A percentile compares a stretch with the other conserved stretches of the same genome.
Evolutionary conservation across 2,113 vertebrate genomes (phyloP).

Genomic region (Hassar affinis): DNA sequence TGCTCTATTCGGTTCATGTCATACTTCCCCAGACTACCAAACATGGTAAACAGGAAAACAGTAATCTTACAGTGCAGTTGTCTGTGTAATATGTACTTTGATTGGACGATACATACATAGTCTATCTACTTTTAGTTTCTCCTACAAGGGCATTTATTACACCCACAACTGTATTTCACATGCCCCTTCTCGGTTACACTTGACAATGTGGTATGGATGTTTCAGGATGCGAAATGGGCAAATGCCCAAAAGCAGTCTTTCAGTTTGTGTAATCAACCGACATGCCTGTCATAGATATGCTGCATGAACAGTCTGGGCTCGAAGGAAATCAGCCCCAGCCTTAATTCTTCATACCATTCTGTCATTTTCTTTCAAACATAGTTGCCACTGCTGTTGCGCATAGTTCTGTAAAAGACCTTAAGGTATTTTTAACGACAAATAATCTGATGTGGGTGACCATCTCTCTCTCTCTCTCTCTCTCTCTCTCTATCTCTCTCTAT

Average conservation of each 20-base stretch:
- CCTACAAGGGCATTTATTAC: neutral
- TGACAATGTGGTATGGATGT: neutral
- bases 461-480: too few species aligned
- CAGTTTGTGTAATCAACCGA: neutral
- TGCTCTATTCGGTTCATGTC: neutral
- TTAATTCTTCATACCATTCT: neutral
- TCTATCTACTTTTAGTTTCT: neutral
- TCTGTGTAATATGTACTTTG: neutral
- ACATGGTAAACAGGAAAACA: neutral
- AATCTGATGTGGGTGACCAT: neutral
- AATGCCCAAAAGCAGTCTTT: neutral
- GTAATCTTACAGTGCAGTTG: neutral
- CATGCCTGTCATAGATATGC: neutral
- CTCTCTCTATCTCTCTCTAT: too few species aligned
- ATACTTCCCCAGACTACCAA: neutral
- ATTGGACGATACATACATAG: neutral
- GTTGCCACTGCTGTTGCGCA: neutral
- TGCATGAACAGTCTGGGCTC: neutral
- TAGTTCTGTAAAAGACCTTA: neutral
- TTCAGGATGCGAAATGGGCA: neutral
- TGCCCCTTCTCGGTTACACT: neutral
- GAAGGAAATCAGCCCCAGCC: neutral
- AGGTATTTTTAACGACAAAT: neutral
- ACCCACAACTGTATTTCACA: neutral
- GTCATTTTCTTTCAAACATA: neutral